Base-by-base conservation (phyloP, 92 coral and sea anemone species). In the Siderastrea siderea region DNA sequence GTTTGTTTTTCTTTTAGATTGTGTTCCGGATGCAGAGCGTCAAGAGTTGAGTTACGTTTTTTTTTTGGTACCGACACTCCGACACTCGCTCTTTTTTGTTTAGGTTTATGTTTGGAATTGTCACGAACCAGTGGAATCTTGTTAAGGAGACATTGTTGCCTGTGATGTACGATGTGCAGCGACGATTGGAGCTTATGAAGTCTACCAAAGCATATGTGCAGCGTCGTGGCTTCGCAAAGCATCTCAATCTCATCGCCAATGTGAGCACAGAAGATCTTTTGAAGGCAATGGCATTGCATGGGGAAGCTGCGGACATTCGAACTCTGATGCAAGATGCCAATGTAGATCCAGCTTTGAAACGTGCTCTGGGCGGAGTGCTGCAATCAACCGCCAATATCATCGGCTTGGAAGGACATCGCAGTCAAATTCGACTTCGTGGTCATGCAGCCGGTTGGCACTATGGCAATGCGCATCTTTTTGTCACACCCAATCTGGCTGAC, bases 401-500 rank as follows among this genome's bases (percentile, higher is more conserved):
- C 68, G 68, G 68, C 68, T 9, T 62, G 68, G 68, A 62, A 62
- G 68, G 68, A 10, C 68, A 62, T 62, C 68, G 68, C 68, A 62
- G 68, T 16, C 68, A 62, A 16, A 62, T 62, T 16, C 15, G 68
- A 16, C 19, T 62, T 10, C 68, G 68, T 16, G 68, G 68, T 16
- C 68, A 62, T 62, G 68, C 68, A 16, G 68, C 68, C 68, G 68
- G 68, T 9, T 62, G 68, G 68, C 68, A 62, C 19, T 62, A 9
- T 62, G 68, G 68, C 68, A 9, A 10, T 10, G 68, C 68, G 15
- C 68, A 62, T 16, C n/a, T 62, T 62, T 62, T 62, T 16, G 68
- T 62, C n/a, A 62, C 68, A 16, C 68, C 68, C 68, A 62, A 62
- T 16, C 68, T 62, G 68, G 68, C 68, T 16, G 68, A 62, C 68